Base-by-base conservation (phyloP, 2,888 invertebrate genomes). In the Ichneumoninae sp. region DNA sequence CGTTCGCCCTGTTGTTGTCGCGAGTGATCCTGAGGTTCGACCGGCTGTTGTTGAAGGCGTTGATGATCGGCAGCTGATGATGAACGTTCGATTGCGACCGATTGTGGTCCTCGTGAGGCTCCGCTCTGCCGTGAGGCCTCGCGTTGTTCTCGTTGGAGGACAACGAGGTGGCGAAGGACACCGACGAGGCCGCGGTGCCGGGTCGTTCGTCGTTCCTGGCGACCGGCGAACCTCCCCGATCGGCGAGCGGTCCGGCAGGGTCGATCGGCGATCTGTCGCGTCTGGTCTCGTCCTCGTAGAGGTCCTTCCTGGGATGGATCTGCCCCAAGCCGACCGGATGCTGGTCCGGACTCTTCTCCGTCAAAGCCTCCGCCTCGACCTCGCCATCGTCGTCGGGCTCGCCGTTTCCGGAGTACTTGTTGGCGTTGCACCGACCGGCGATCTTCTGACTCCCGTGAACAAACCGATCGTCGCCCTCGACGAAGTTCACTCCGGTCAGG, bases 111-210 rank as follows among this genome's bases (percentile, higher is more conserved):
- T 92, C 92, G 77, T 91, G 91, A 3, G 33, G 5, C 68, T 93
- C 92, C 52, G 91, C 76, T 30, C 91, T 88, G 50, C 91, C 90
- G 77, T 91, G 92, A 16, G 89, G 88, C 13, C 91, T 89, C 4
- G 90, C 2, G 47, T 74, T 89, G 57, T 91, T 92, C 16, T 84
- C 84, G 84, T 89, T 91, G 36, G 92, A 92, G 16, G 92, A 90
- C 3, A 68, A 80, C 16, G 92, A 91, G 7, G 92, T 92, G 30
- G 92, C 91, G 82, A 91, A 92, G 3, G 93, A 93, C 66, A 91
- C 89, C 0, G 92, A 91, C 8, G 92, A 92, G 26, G 89, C 78
- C 1, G 72, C 81, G n/a, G 78, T 81, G 65, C 84, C 57, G 13
- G 80, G 75, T 52, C 77, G 68, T 33, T 85, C 83, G 22, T 85